Conservation (phyloP, 2,113 vertebrate species). For the Ophiodon elongatus region DNA sequence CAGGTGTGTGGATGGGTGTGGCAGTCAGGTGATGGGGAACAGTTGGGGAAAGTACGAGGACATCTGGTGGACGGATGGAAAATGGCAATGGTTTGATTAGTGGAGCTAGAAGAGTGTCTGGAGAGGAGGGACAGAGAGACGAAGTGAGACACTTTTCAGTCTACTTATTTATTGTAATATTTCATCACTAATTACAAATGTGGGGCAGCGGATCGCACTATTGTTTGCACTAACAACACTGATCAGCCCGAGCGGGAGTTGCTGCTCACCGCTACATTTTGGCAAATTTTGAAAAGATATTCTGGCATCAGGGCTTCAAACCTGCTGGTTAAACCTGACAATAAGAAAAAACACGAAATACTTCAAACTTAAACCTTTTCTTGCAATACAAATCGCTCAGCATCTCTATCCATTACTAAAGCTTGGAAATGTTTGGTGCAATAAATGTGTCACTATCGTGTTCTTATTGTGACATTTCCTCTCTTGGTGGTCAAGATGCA, state of each 20-base stretch:
- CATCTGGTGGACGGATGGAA: not conserved
- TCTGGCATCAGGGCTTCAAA: not conserved
- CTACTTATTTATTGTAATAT: not conserved
- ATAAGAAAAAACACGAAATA: not conserved
- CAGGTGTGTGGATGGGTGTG: not conserved
- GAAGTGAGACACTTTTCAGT: not conserved
- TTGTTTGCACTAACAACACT: not conserved
- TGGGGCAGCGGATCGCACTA: not conserved
- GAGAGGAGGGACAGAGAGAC: not conserved
- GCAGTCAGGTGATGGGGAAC: not conserved
- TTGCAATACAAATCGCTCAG: not conserved
- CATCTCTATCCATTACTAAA: not conserved
- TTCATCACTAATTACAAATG: not conserved
- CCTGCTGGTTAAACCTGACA: not conserved
- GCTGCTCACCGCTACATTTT: not conserved
- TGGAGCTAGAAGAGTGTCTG: not conserved
- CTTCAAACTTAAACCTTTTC: not conserved
- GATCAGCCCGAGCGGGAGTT: not conserved
- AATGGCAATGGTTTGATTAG: not conserved
- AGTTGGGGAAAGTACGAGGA: not conserved
- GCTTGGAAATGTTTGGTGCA: not conserved
- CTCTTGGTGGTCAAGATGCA: not conserved
- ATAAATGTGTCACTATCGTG: not conserved
- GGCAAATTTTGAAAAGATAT: not conserved
- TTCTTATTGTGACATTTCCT: constrained; percentile 3